Evolutionary conservation across 1,140 invertebrate genomes (phyloP).

Genomic region (Aphis craccivora): DNA sequence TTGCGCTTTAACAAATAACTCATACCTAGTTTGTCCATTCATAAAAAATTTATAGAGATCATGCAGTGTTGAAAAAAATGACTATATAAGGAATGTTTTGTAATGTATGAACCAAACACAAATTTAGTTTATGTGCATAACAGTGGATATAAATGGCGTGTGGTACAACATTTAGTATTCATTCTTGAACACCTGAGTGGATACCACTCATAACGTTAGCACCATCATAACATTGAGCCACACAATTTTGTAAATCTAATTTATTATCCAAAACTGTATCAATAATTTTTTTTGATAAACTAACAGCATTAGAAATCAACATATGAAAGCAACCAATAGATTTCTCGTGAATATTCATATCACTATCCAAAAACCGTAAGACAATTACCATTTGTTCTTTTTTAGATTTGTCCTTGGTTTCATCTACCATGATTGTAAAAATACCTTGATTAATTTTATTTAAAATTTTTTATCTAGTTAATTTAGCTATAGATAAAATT

Average conservation of each 20-base stretch:
- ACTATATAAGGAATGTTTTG: not conserved
- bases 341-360: conserved; percentile 4
- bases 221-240: conserved; percentile 24
- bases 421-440: conserved; percentile 43
- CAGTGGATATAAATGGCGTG: conserved; percentile 44
- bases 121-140: conserved; percentile 35
- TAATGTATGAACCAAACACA: conserved; percentile 20
- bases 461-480: conserved; percentile 3
- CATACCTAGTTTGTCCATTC: conserved; percentile 19
- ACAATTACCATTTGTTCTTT: conserved; percentile 13
- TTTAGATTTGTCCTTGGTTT: conserved; percentile 31
- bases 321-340: not conserved
- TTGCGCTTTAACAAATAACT: conserved; percentile 40
- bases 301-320: not conserved
- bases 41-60: conserved; percentile 24
- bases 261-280: conserved; percentile 32
- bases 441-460: not conserved
- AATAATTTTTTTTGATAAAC: not conserved
- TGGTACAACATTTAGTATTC: not conserved
- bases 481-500: not conserved
- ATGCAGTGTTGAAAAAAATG: conserved; percentile 30
- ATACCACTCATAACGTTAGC: not conserved
- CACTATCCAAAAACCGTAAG: not conserved
- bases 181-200: not conserved
- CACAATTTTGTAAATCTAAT: conserved; percentile 16